Evolutionary conservation across 2,888 invertebrate genomes (phyloP).

Genomic region (Antitype chi): DNA sequence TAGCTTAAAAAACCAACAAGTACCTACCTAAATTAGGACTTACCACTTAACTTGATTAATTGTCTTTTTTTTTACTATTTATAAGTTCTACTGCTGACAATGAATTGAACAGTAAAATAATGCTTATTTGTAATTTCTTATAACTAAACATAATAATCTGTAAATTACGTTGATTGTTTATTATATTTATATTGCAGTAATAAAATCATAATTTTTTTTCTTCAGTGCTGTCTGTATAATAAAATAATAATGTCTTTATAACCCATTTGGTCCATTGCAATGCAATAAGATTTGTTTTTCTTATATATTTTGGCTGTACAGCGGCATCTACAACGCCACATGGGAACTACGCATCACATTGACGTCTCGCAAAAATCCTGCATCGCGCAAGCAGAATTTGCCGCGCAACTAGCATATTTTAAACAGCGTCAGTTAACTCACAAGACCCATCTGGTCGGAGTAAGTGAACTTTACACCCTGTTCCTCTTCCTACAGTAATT

Average conservation of each 20-base stretch:
- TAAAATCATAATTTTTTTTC: neutral
- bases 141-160: neutral
- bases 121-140: neutral
- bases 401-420: too few relatives aligned
- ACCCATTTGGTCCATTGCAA: neutral
- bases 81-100: neutral
- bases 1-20: neutral
- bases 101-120: neutral
- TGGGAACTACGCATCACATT: too few relatives aligned
- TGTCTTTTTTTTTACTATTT: too few relatives aligned
- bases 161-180: neutral
- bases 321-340: too few relatives aligned
- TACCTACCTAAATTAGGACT: neutral
- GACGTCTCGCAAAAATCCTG: too few relatives aligned
- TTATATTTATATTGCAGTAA: neutral
- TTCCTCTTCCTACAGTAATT: too few relatives aligned
- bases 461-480: too few relatives aligned
- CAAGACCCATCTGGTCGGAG: too few relatives aligned
- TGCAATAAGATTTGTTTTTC: neutral
- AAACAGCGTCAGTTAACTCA: too few relatives aligned
- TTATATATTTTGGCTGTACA: too few relatives aligned
- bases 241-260: neutral
- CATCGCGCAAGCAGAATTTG: too few relatives aligned
- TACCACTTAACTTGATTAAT: conserved; percentile 1
- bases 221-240: neutral